phyloP scores from a whole-genome alignment of 2,888 invertebrate species.

The Hermodice carunculata region DNA sequence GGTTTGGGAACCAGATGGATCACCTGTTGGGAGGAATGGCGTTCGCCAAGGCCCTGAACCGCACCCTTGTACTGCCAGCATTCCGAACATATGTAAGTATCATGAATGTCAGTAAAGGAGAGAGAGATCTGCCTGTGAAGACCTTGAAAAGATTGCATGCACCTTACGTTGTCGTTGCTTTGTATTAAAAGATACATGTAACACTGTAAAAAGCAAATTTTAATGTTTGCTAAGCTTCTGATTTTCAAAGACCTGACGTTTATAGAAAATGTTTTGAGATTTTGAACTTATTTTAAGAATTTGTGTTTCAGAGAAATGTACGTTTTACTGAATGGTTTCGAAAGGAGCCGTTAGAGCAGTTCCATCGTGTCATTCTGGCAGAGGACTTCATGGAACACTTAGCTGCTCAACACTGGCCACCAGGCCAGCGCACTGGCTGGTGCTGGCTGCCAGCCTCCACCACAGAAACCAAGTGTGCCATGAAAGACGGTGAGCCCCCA shows the following conservation, averaged over 20 bases:
- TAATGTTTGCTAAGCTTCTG: no score
- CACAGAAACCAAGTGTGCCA: conserved; percentile 48
- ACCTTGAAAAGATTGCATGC: not conserved
- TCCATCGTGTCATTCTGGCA: conserved; percentile 60
- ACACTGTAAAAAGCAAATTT: not conserved
- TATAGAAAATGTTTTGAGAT: no score
- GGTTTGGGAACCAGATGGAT: conserved; percentile 68
- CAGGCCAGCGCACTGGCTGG: conserved; percentile 57
- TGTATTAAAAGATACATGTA: not conserved
- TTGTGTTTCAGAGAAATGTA: conserved; percentile 57
- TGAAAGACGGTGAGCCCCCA: conserved; percentile 66
- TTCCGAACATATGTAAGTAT: conserved; percentile 64
- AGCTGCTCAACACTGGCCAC: conserved; percentile 62
- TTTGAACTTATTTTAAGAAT: no score
- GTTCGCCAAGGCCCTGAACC: conserved; percentile 62
- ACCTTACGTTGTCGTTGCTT: not conserved
- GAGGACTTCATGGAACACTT: conserved; percentile 62
- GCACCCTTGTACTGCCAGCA: conserved; percentile 65
- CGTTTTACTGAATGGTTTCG: conserved; percentile 65
- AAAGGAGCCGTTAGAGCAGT: conserved; percentile 52
- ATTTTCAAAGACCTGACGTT: no score
- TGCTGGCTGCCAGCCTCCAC: conserved; percentile 46
- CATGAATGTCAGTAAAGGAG: no score
- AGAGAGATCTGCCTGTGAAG: no score
- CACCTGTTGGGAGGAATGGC: conserved; percentile 66